Percentiles rank a stretch among this genome's conserved stretches.
phyloP scores from a whole-genome alignment of 2,797 vertebrate species.

The Fistularia commersonii region DNA sequence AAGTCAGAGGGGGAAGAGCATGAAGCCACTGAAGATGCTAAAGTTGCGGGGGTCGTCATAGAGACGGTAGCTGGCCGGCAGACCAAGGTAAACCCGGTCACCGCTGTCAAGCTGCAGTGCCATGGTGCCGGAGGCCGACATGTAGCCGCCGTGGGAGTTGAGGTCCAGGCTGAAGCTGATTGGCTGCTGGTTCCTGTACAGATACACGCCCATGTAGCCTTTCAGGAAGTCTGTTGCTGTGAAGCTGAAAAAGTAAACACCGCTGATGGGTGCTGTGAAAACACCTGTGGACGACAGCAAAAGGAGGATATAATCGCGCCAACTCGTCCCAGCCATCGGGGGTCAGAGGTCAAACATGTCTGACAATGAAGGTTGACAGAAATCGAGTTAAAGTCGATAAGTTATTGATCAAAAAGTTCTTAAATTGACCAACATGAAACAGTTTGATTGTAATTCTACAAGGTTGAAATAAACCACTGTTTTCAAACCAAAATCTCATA shows the following conservation, averaged over 20 bases:
- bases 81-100: slow-evolving; percentile 41
- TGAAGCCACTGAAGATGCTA: slow-evolving; percentile 61
- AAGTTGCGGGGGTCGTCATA: slow-evolving; percentile 64
- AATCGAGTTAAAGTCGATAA: no score
- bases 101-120: slow-evolving; percentile 43
- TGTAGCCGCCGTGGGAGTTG: slow-evolving; percentile 63
- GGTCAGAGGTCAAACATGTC: no score
- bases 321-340: no score
- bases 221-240: slow-evolving; percentile 61
- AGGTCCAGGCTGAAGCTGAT: slow-evolving; percentile 55
- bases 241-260: slow-evolving; percentile 68
- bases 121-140: slow-evolving; percentile 23
- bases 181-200: slow-evolving; percentile 55
- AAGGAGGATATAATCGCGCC: background rate
- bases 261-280: slow-evolving; percentile 54
- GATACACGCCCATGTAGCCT: slow-evolving; percentile 64
- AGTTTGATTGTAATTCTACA: no score
- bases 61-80: slow-evolving; percentile 64
- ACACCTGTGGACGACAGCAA: slow-evolving; percentile 35
- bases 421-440: no score
- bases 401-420: no score
- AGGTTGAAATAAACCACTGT: no score
- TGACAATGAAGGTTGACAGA: no score
- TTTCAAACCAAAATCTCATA: no score
- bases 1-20: slow-evolving; percentile 51